A percentile compares a stretch with the other conserved stretches of the same genome.
Evolutionary conservation across 2,888 invertebrate species (phyloP).

Genomic region (Pseudanteris insignis): DNA sequence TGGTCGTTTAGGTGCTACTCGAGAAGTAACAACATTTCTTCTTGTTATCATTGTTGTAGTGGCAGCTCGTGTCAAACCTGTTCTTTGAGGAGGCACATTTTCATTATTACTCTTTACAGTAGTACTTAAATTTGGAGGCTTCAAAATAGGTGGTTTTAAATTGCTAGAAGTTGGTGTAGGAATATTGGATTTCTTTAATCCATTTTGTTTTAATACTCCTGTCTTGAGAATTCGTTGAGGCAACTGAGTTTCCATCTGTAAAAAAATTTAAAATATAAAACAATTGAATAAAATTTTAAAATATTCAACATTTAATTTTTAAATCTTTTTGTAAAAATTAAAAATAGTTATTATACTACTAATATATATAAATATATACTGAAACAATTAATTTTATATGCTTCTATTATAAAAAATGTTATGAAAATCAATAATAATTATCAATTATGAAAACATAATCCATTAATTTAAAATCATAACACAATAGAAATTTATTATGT

Average conservation of each 20-base stretch:
- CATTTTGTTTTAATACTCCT: neutral
- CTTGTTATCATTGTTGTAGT: constrained; percentile 49
- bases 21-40: constrained; percentile 23
- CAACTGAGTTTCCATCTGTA: constrained; percentile 69
- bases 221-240: constrained; percentile 54
- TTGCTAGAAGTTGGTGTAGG: constrained; percentile 10
- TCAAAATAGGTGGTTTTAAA: constrained; percentile 3
- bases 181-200: constrained; percentile 24
- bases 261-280: neutral
- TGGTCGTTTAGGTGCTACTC: constrained; percentile 54
- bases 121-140: constrained; percentile 43
- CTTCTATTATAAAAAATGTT: too few relatives aligned
- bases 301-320: too few relatives aligned
- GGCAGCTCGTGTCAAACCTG: constrained; percentile 49
- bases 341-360: too few relatives aligned
- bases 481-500: too few relatives aligned
- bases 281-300: neutral
- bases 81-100: constrained; percentile 49
- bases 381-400: too few relatives aligned
- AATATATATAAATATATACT: neutral
- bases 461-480: too few relatives aligned
- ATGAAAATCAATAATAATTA: too few relatives aligned
- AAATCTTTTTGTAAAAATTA: too few relatives aligned
- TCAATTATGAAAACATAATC: too few relatives aligned
- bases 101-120: constrained; percentile 48